Base-by-base conservation (phyloP, 2,113 vertebrate species). In the Clupea harengus region DNA sequence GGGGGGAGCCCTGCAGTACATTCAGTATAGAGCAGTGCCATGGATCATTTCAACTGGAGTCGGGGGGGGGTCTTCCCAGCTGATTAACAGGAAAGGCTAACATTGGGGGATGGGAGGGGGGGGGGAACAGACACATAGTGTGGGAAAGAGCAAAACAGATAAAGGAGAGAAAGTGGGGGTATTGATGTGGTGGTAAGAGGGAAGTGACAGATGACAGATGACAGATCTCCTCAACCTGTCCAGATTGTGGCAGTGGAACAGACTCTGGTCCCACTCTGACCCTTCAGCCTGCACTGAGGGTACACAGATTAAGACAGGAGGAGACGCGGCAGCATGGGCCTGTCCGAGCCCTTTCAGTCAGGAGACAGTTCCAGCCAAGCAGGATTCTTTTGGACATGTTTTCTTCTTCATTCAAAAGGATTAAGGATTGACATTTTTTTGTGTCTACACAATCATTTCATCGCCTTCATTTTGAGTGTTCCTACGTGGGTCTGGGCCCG, bases 21-120 rank as follows among this genome's bases (percentile, higher is more conserved):
- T 95, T 95, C 94, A 93, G 89, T 86, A 85, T 54, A 92, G 89
- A 90, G 91, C 89, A 89, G 89, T 25, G 15, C 85, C 89, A 91
- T 39, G 87, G 88, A 91, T n/a, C 67, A 88, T 88, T 91, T 91
- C 89, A 93, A 89, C 88, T 81, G 88, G 82, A 18, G 50, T 13
- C 0, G 50, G 13, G 4, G 50, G 17, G 11, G 50, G 50, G 17
- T 54, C 17, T 54, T 18, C 17, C 17, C 52, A 54, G 52, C 52
- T 54, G 52, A 17, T 3, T 72, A 75, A 39, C 8, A 28, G 8
- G 4, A 44, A 1, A 64, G 54, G 32, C 57, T 25, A 46, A n/a
- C 32, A 84, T n/a, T n/a, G 9, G 13, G 28, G 54, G 45, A n/a
- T n/a, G 49, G 75, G 57, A 25, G 39, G 39, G 39, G 39, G n/a